A percentile compares a stretch with the other conserved stretches of the same genome.
These are phyloP conservation scores for Micronisus gabar DNA, from an alignment of 2,113 vertebrate genomes.

Conservation along the genomic window DNA sequence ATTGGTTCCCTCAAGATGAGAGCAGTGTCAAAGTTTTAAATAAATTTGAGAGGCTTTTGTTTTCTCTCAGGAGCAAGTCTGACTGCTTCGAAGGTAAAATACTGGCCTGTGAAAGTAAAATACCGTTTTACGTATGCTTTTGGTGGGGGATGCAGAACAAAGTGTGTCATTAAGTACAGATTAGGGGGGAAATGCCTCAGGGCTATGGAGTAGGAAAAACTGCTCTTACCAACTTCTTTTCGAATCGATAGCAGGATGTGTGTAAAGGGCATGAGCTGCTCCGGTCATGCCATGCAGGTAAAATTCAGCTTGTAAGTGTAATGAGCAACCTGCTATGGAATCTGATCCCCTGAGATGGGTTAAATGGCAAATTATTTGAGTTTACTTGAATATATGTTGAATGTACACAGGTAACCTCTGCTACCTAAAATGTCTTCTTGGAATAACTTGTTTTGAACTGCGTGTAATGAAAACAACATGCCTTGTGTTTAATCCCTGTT, in stretches of 20 bases:
- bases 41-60: neutral
- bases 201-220: neutral
- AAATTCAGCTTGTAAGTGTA: neutral
- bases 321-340: neutral
- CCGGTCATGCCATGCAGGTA: neutral
- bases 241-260: neutral
- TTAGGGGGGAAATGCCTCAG: rapidly evolving
- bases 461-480: neutral
- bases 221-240: neutral
- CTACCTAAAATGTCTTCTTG: neutral
- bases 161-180: neutral
- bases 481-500: neutral
- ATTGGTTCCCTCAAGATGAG: neutral
- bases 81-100: neutral
- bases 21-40: neutral
- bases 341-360: neutral
- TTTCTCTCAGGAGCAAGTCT: neutral
- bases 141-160: neutral
- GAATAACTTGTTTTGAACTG: neutral
- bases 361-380: neutral
- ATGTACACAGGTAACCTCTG: neutral
- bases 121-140: neutral
- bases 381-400: neutral
- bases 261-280: neutral
- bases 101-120: neutral